Evolutionary conservation across 1,140 invertebrate genomes (phyloP).

Genomic region (Phymastichus coffea): DNA sequence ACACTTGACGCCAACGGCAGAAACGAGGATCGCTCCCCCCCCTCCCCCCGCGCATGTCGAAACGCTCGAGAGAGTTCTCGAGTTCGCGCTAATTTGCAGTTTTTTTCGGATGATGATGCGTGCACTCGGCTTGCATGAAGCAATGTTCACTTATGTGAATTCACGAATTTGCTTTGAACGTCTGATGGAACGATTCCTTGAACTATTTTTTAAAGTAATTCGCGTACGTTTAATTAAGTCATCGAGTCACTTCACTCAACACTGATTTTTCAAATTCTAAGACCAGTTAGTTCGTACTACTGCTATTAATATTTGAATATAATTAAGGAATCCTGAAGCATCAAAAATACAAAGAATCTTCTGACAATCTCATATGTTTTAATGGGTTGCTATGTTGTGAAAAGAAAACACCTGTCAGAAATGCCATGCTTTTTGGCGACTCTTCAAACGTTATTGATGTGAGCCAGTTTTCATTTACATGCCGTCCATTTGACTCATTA

Average conservation of each 20-base stretch:
- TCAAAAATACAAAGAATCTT: too few species aligned
- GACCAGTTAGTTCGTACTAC: too few species aligned
- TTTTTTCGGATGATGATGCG: neutral
- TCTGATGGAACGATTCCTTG: too few species aligned
- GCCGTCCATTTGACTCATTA: neutral
- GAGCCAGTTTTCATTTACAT: neutral
- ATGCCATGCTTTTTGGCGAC: neutral
- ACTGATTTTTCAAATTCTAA: too few species aligned
- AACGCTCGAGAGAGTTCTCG: neutral
- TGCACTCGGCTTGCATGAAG: neutral
- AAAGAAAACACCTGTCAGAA: too few species aligned
- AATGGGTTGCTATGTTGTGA: too few species aligned
- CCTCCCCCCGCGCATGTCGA: neutral
- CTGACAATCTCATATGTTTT: too few species aligned
- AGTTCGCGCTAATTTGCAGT: neutral
- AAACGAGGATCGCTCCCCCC: neutral
- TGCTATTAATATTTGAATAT: too few species aligned
- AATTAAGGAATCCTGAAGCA: too few species aligned
- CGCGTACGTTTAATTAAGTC: too few species aligned
- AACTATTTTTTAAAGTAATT: too few species aligned
- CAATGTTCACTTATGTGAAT: neutral
- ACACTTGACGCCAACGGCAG: neutral
- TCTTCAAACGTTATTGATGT: constrained; percentile 4
- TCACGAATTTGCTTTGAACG: neutral
- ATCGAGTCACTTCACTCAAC: too few species aligned